Evolutionary conservation across 2,797 vertebrate species (phyloP).

Genomic region (Pampus argenteus): DNA sequence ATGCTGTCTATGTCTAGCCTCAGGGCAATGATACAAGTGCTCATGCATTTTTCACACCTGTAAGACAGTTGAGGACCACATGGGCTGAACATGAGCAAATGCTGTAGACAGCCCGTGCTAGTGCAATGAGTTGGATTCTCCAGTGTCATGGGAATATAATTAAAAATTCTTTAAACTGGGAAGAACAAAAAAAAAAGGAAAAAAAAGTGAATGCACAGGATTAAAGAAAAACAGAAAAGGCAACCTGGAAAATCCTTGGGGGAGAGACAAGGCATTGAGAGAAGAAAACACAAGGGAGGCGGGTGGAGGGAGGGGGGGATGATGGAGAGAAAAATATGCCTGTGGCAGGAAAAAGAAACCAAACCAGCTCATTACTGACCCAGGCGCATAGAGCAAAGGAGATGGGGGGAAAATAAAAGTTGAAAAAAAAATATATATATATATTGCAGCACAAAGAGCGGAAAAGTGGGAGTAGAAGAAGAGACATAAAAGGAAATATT

Average conservation of each 20-base stretch:
- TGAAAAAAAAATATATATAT: too few relatives aligned
- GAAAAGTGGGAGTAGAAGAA: constrained; percentile 1
- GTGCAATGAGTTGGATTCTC: constrained; percentile 19
- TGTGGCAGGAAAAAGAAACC: constrained; percentile 64
- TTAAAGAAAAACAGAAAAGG: constrained; percentile 20
- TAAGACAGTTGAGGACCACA: constrained; percentile 73
- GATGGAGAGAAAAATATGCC: constrained; percentile 65
- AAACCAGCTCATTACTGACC: constrained; percentile 79
- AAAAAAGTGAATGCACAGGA: constrained; percentile 13
- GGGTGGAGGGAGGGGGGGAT: constrained; percentile 29
- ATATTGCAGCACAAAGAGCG: constrained; percentile 23
- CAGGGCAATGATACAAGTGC: constrained; percentile 63
- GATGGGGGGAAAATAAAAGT: constrained; percentile 44
- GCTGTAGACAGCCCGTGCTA: constrained; percentile 16
- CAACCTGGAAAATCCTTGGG: constrained; percentile 57
- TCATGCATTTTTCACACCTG: constrained; percentile 78
- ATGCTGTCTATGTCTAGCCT: constrained; percentile 73
- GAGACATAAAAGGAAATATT: constrained; percentile 40
- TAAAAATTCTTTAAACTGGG: constrained; percentile 28
- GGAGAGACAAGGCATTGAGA: constrained; percentile 36
- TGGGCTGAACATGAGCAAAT: constrained; percentile 41
- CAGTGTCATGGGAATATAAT: constrained; percentile 33
- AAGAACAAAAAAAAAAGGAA: too few relatives aligned
- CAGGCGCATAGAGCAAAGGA: constrained; percentile 22
- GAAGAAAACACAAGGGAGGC: constrained; percentile 48